Conservation (phyloP, 1,140 invertebrate genomes). For the Eciton burchellii region DNA sequence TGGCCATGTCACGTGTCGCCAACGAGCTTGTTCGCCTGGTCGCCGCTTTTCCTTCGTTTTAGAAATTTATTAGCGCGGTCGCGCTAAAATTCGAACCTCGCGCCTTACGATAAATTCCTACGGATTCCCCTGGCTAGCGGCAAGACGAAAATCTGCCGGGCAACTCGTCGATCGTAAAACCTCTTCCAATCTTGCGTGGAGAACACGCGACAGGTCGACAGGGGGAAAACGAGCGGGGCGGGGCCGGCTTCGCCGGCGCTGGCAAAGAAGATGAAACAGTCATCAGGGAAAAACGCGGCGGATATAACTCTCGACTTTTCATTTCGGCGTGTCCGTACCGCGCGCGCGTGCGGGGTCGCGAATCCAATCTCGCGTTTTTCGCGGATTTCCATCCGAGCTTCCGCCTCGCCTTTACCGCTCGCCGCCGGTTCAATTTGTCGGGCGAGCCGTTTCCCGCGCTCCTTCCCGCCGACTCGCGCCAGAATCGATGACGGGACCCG, state of each 20-base stretch:
- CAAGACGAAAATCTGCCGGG: not conserved
- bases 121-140: not conserved
- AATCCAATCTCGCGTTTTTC: constrained; percentile 67
- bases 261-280: constrained; percentile 41
- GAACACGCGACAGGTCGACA: not conserved
- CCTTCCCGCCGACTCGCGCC: constrained; percentile 11
- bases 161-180: constrained; percentile 7
- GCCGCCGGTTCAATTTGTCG: constrained; percentile 40
- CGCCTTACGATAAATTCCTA: not conserved
- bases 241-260: constrained; percentile 7
- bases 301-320: constrained; percentile 60
- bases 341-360: constrained; percentile 2
- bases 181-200: not conserved
- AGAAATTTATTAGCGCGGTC: too few species aligned
- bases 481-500: constrained; percentile 53
- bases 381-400: constrained; percentile 37
- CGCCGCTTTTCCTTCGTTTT: not conserved
- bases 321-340: constrained; percentile 27
- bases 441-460: constrained; percentile 32
- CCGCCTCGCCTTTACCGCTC: constrained; percentile 19
- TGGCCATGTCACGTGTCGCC: not conserved
- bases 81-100: too few species aligned
- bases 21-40: not conserved
- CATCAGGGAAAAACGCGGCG: constrained; percentile 26
- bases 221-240: not conserved